A percentile compares a stretch with the other conserved stretches of the same genome.
phyloP scores from a whole-genome alignment of 2,888 invertebrate genomes.

The Leptopilina syphax region DNA sequence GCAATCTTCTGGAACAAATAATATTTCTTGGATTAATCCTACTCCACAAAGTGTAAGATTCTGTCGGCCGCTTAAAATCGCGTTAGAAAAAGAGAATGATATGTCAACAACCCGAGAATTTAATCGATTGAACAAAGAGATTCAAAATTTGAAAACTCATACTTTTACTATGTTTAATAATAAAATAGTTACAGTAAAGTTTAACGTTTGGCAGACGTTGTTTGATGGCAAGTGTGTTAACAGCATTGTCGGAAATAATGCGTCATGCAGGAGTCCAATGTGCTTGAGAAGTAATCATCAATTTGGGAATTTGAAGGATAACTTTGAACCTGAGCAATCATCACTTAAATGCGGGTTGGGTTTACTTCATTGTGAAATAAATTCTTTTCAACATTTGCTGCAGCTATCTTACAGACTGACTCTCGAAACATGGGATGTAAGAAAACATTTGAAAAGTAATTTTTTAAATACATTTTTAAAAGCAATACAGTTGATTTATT shows the following conservation, averaged over 20 bases:
- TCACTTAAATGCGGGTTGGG: neutral
- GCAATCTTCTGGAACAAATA: neutral
- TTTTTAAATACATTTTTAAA: neutral
- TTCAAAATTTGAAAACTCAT: neutral
- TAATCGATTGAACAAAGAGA: neutral
- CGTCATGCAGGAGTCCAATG: neutral
- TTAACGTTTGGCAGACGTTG: neutral
- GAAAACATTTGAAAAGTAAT: neutral
- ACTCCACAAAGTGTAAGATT: neutral
- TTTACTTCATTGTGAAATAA: neutral
- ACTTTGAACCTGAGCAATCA: neutral
- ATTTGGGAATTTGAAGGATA: too few species aligned
- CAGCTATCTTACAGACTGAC: neutral
- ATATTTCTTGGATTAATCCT: slow-evolving; percentile 23
- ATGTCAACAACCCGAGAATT: neutral
- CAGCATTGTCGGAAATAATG: slow-evolving; percentile 17
- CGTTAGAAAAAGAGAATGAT: slow-evolving; percentile 16
- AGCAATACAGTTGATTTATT: neutral
- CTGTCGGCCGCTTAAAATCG: neutral
- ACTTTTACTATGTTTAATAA: neutral
- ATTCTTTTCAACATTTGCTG: slow-evolving; percentile 3
- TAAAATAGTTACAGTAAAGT: slow-evolving; percentile 5
- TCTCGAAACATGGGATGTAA: neutral
- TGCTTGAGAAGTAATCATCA: too few species aligned
- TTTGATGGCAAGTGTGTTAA: neutral